These are phyloP conservation scores for Rousettus madagascariensis DNA, from an alignment of 2,797 vertebrate species.

Conservation along the genomic window DNA sequence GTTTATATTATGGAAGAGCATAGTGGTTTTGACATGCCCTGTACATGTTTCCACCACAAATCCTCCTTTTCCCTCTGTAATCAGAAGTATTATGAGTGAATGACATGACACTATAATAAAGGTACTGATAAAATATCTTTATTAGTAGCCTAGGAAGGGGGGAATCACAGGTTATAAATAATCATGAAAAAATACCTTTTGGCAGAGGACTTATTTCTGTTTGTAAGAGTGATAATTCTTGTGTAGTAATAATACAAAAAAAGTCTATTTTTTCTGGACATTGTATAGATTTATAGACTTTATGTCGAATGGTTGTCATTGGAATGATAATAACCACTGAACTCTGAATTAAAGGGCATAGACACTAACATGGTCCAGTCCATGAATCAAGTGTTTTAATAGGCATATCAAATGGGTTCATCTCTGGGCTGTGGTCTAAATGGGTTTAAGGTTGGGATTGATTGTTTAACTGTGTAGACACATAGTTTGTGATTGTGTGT, in stretches of 20 bases:
- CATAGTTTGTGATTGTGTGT: no score
- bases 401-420: neutral
- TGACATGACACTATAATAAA: conserved; percentile 92
- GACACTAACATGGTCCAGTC: neutral
- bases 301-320: neutral
- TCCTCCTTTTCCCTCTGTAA: conserved; percentile 93
- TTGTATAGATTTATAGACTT: neutral
- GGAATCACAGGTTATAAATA: conserved; percentile 62
- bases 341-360: neutral
- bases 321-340: neutral
- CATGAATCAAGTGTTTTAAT: neutral
- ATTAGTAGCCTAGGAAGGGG: conserved; percentile 89
- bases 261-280: neutral
- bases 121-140: conserved; percentile 90
- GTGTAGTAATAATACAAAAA: neutral
- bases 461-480: neutral
- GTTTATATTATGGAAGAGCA: no score
- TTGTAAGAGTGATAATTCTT: neutral
- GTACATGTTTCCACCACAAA: conserved; percentile 82
- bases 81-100: conserved; percentile 95
- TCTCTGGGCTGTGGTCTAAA: neutral
- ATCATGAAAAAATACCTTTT: neutral
- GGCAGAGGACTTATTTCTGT: neutral
- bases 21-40: no score
- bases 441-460: neutral